Evolutionary conservation across 2,113 vertebrate species (phyloP).

Genomic region (Cranoglanis bouderius): DNA sequence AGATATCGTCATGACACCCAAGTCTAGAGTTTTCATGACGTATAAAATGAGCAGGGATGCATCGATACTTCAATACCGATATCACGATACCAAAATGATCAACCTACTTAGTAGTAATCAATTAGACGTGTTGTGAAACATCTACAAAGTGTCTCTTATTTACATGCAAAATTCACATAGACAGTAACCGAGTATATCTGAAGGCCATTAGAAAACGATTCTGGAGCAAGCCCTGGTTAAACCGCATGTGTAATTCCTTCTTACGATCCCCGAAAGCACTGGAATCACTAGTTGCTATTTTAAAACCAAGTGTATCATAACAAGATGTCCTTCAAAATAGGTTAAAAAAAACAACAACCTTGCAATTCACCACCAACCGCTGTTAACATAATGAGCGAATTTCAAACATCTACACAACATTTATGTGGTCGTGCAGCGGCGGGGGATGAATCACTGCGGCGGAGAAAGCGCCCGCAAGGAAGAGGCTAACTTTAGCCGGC

Average conservation of each 20-base stretch:
- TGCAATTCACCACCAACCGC: conserved; percentile 6
- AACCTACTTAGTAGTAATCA: not conserved
- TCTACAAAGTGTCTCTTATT: not conserved
- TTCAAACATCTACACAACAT: conserved; percentile 32
- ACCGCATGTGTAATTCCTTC: conserved; percentile 55
- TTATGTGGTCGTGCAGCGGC: conserved; percentile 38
- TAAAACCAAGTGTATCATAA: not conserved
- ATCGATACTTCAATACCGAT: not conserved
- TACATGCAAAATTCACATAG: not conserved
- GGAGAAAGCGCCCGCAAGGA: conserved; percentile 46
- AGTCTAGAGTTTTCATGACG: not conserved
- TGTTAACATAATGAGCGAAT: conserved; percentile 35
- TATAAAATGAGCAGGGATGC: not conserved
- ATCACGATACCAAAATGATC: not conserved
- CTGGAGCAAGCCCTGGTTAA: conserved; percentile 33
- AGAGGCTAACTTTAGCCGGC: conserved; percentile 67
- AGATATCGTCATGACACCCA: not conserved
- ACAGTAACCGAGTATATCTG: not conserved
- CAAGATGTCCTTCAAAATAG: not conserved
- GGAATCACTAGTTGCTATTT: conserved; percentile 50
- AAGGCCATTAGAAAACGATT: conserved; percentile 25
- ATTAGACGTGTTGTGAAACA: not conserved
- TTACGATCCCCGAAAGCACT: conserved; percentile 48
- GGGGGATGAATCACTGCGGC: conserved; percentile 64
- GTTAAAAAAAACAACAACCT: not conserved